Base-by-base conservation (phyloP, 2,113 vertebrate genomes). In the Erinaceus europaeus region DNA sequence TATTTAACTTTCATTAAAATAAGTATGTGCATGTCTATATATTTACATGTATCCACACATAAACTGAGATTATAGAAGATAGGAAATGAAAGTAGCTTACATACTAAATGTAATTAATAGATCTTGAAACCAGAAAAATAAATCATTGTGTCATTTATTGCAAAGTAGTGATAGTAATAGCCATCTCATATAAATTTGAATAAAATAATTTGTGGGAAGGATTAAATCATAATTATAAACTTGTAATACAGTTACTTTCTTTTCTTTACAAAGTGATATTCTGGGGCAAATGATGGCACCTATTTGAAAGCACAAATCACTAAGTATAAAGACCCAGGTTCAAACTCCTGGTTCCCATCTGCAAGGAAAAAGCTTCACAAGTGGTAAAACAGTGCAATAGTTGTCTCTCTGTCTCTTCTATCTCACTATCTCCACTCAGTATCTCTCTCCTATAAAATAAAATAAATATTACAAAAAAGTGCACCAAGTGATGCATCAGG, bases 41-140 rank as follows among this genome's bases (percentile, higher is more conserved):
- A 36, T 9, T 44, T 9, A 25, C 14, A 9, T 46, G 44, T 34
- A 69, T 1, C 0, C 4, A 40, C 4, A 40, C 29, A 2, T 32
- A 44, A 20, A 59, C 23, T 42, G 23, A 9, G 9, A 53, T 11
- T 44, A 42, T 9, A 53, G 2, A 88, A 53, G 64, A 44, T 5
- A 53, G 17, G 32, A n/a, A n/a, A n/a, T 88, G 25, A 34, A 64
- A 88, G 44, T 42, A 21, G 10, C 3, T 53, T 18, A 73, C 36
- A 36, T 34, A 11, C n/a, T 53, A 9, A 53, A n/a, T n/a, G n/a
- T n/a, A n/a, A n/a, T 72, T 17, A 40, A 17, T 40, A 52, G 57
- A 65, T 64, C 10, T 12, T 13, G n/a, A 85, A 53, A 52, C 5
- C 17, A 13, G 46, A 38, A n/a, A 75, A n/a, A 3, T 67, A 6